Evolutionary conservation across 2,113 vertebrate genomes (phyloP).

Genomic region (Pangasianodon gigas): DNA sequence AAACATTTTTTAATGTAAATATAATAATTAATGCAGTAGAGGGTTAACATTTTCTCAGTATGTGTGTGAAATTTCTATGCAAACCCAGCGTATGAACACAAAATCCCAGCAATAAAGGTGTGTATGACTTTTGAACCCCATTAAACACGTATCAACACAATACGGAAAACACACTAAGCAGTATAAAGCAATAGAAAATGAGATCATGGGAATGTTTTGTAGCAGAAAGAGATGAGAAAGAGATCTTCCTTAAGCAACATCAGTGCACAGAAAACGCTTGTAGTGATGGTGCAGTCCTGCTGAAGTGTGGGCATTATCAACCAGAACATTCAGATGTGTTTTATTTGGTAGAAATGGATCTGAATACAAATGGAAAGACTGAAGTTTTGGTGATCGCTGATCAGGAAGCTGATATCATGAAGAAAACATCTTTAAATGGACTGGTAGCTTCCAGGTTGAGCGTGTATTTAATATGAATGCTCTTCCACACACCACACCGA

Average conservation of each 20-base stretch:
- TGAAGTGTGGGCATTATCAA: neutral
- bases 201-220: neutral
- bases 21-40: too few relatives aligned
- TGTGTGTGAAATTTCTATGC: neutral
- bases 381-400: neutral
- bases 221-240: too few relatives aligned
- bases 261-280: neutral
- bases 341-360: neutral
- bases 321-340: neutral
- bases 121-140: constrained; percentile 9
- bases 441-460: neutral
- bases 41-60: neutral
- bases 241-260: too few relatives aligned
- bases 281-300: neutral
- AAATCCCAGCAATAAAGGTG: neutral
- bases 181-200: neutral
- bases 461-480: neutral
- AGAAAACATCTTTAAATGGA: neutral
- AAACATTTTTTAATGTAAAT: too few relatives aligned
- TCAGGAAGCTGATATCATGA: neutral
- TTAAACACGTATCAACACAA: neutral
- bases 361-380: neutral
- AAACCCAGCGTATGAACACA: neutral
- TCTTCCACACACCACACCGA: neutral
- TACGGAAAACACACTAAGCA: neutral